phyloP scores from a whole-genome alignment of 1,140 invertebrate species.

The Rhagoletis pomonella region DNA sequence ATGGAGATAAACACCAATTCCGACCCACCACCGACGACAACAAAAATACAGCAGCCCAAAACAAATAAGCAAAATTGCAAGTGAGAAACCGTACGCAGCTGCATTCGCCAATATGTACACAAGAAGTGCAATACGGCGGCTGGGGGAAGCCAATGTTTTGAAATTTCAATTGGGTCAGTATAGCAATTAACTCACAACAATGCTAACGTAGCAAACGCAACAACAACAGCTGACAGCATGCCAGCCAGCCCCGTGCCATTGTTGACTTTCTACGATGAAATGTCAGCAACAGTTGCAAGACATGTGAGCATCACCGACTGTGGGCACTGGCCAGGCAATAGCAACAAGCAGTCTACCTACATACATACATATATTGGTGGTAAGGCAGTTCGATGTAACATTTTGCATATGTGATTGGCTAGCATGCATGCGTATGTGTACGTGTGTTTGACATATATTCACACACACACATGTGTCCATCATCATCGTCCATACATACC shows the following conservation, averaged over 20 bases:
- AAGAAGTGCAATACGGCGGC: neutral
- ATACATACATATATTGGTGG: too few relatives aligned
- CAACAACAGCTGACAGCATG: neutral
- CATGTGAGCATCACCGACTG: neutral
- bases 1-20: conserved; percentile 2
- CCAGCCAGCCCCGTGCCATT: neutral
- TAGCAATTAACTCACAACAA: conserved; percentile 19
- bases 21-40: neutral
- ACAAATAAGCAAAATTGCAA: conserved; percentile 27
- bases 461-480: neutral
- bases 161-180: conserved; percentile 47
- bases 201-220: neutral
- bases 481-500: neutral
- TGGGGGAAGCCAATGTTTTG: conserved; percentile 16
- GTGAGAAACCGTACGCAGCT: neutral
- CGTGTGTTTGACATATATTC: neutral
- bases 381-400: neutral
- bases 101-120: neutral
- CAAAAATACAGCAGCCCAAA: neutral
- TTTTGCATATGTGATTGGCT: conserved; percentile 38
- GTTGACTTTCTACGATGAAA: conserved; percentile 34
- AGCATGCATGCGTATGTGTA: neutral
- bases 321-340: neutral
- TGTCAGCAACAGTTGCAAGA: neutral
- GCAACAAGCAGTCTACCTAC: neutral